These are phyloP conservation scores for Tapirus terrestris DNA, from an alignment of 2,113 vertebrate species.

Conservation along the genomic window DNA sequence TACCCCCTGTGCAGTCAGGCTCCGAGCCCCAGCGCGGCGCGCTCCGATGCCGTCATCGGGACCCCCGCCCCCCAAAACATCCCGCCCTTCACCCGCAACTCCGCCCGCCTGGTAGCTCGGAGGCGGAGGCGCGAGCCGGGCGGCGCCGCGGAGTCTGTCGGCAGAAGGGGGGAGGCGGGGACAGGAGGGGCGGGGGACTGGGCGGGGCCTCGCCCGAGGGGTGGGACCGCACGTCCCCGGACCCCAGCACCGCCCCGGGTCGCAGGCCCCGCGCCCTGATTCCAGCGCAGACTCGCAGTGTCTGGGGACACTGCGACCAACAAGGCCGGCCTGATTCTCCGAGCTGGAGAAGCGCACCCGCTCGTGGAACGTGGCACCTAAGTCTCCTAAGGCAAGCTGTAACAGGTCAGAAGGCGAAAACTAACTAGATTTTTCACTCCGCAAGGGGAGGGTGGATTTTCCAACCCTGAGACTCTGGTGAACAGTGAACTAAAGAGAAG, in stretches of 20 bases:
- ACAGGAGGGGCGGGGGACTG: not conserved
- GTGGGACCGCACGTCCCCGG: rapidly evolving
- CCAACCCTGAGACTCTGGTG: not conserved
- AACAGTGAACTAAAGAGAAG: not conserved
- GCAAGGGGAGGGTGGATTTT: not conserved
- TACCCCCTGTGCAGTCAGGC: rapidly evolving
- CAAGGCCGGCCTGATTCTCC: not conserved
- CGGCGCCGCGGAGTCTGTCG: slow-evolving; percentile 53
- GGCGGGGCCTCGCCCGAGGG: not conserved
- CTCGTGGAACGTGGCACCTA: not conserved
- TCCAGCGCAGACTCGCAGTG: too few species aligned
- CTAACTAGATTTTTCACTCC: not conserved
- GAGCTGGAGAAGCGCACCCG: not conserved
- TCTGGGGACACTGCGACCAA: not conserved
- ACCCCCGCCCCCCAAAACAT: slow-evolving; percentile 67
- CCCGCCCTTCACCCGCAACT: slow-evolving; percentile 53
- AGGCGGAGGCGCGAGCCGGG: not conserved
- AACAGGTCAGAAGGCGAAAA: not conserved
- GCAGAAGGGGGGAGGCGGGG: not conserved
- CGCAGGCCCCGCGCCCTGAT: not conserved
- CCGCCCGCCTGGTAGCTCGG: not conserved
- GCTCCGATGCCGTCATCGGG: slow-evolving; percentile 76
- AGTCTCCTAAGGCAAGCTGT: not conserved
- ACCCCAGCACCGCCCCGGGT: rapidly evolving
- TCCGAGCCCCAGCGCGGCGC: slow-evolving; percentile 50